phyloP scores from a whole-genome alignment of 2,797 vertebrate species.

The Picus viridis region DNA sequence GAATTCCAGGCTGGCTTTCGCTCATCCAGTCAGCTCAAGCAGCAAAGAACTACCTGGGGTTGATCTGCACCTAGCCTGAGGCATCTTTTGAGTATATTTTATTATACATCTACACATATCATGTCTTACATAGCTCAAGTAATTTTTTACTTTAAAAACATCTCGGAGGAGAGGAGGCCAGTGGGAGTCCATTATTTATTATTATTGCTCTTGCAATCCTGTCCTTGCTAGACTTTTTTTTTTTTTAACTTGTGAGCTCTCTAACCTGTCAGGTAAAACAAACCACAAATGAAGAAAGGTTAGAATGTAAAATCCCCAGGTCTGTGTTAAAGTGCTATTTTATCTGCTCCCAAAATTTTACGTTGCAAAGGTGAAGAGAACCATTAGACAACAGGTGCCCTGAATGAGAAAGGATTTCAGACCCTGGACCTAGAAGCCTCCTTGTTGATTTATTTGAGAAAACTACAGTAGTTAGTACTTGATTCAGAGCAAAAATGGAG shows the following conservation, averaged over 20 bases:
- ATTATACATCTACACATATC: not conserved
- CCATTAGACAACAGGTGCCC: constrained; percentile 42
- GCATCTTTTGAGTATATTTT: not conserved
- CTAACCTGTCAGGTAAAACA: constrained; percentile 61
- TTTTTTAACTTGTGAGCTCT: constrained; percentile 19
- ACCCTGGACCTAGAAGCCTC: constrained; percentile 37
- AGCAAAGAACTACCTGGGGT: not conserved
- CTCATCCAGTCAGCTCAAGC: not conserved
- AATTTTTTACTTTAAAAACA: not conserved
- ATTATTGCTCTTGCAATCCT: not conserved
- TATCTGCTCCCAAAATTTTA: constrained; percentile 18
- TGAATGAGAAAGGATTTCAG: constrained; percentile 55
- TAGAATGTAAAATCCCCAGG: constrained; percentile 32
- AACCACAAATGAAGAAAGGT: constrained; percentile 59
- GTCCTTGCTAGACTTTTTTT: not conserved
- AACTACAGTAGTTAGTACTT: constrained; percentile 71
- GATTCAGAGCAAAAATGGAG: constrained; percentile 76
- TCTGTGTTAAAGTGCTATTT: constrained; percentile 37
- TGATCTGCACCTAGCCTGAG: not conserved
- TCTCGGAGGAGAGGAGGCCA: not conserved
- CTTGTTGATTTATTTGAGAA: constrained; percentile 70
- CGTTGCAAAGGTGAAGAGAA: constrained; percentile 32
- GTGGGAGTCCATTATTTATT: constrained; percentile 8
- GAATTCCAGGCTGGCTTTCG: not conserved
- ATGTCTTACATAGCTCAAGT: not conserved